Conservation (phyloP, 92 coral and sea anemone genomes). For the Umimayanthus chanpuru region DNA sequence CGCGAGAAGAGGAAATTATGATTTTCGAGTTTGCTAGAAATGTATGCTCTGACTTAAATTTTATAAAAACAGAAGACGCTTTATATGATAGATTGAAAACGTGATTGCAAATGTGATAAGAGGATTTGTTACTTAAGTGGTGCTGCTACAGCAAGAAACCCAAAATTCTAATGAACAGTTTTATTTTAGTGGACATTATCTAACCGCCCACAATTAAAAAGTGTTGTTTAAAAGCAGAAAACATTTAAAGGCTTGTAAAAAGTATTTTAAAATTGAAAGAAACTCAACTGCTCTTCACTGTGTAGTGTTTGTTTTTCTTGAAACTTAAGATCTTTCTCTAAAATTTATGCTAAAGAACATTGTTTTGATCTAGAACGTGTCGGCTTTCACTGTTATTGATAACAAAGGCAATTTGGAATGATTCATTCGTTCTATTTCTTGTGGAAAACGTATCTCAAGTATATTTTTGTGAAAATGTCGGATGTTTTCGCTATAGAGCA, state of each 20-base stretch:
- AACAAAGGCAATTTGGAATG: not conserved
- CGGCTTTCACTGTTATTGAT: not conserved
- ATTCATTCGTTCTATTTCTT: not conserved
- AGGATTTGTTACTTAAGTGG: not conserved
- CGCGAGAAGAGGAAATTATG: constrained; percentile 3
- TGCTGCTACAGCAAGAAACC: not conserved
- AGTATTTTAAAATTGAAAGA: not conserved
- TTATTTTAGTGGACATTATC: not conserved
- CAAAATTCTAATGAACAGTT: not conserved
- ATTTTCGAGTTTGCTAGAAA: not conserved
- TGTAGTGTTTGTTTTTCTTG: constrained; percentile 4
- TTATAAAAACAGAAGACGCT: not conserved
- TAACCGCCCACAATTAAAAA: not conserved
- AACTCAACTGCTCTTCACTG: constrained; percentile 9
- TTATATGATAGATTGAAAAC: not conserved
- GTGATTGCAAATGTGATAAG: not conserved
- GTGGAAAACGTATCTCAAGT: not conserved
- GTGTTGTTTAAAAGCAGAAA: constrained; percentile 25
- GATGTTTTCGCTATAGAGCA: not conserved
- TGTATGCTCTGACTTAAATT: not conserved
- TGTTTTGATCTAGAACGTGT: not conserved
- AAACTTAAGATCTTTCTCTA: not conserved
- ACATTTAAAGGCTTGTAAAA: constrained; percentile 9
- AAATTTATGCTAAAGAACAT: not conserved
- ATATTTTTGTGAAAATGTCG: not conserved